Conservation (phyloP, 2,113 vertebrate genomes). For the Prionailurus bengalensis region DNA sequence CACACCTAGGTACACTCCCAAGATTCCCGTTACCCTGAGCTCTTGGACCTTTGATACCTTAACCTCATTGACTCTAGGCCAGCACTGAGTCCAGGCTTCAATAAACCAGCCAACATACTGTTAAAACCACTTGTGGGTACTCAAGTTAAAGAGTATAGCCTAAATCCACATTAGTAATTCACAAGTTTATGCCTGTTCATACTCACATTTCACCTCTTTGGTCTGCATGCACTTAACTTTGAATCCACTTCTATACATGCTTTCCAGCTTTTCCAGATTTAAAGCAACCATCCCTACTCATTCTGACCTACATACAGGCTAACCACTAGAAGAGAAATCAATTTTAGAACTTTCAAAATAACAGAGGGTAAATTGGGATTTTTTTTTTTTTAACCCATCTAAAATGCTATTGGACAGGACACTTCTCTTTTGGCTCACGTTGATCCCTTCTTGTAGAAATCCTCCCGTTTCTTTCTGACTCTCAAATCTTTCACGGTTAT, state of each 20-base stretch:
- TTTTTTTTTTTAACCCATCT: background rate
- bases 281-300: background rate
- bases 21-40: background rate
- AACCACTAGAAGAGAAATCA: slow-evolving; percentile 16
- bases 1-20: background rate
- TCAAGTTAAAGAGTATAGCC: background rate
- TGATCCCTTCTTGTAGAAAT: background rate
- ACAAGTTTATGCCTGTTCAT: background rate
- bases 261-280: background rate
- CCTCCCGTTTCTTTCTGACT: background rate
- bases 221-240: background rate
- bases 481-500: background rate
- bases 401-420: background rate
- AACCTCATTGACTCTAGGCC: background rate
- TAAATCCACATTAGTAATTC: background rate
- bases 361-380: background rate
- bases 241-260: background rate
- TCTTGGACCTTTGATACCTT: background rate
- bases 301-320: background rate
- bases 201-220: background rate
- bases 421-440: background rate
- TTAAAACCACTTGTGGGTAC: background rate
- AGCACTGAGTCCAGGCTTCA: background rate
- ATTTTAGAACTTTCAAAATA: slow-evolving; percentile 47
- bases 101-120: background rate